Conservation (phyloP, 2,888 invertebrate genomes). For the Agrilus cyanescens region DNA sequence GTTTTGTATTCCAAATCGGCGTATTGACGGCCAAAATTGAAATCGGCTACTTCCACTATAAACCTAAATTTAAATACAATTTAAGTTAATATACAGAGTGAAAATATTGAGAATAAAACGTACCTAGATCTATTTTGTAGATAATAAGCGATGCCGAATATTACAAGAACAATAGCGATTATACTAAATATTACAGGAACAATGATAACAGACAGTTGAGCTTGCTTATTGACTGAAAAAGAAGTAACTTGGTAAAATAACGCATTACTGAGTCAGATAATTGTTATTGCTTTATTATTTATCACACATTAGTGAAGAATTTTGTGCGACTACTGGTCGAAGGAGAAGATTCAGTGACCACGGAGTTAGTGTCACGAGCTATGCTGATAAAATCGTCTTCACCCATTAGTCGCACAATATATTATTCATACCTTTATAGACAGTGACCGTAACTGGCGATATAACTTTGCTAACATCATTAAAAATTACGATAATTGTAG, state of each 20-base stretch:
- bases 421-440: conserved; percentile 62
- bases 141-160: conserved; percentile 81
- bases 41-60: conserved; percentile 80
- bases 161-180: conserved; percentile 68
- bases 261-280: no score
- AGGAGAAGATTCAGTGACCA: no score
- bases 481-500: conserved; percentile 64
- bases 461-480: conserved; percentile 64
- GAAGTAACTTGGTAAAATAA: conserved; percentile 8
- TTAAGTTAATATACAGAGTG: neutral
- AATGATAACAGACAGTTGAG: conserved; percentile 78
- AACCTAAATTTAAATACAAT: conserved; percentile 40
- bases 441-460: conserved; percentile 61
- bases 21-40: conserved; percentile 73
- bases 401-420: no score
- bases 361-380: no score
- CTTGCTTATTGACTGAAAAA: conserved; percentile 58
- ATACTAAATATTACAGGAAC: conserved; percentile 76
- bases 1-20: conserved; percentile 79
- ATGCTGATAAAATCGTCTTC: no score
- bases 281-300: no score
- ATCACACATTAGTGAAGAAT: no score
- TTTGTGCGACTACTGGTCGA: no score
- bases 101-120: conserved; percentile 11
- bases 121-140: conserved; percentile 69